Base-by-base conservation (phyloP, 2,888 invertebrate genomes). In the Luperina nickerlii region DNA sequence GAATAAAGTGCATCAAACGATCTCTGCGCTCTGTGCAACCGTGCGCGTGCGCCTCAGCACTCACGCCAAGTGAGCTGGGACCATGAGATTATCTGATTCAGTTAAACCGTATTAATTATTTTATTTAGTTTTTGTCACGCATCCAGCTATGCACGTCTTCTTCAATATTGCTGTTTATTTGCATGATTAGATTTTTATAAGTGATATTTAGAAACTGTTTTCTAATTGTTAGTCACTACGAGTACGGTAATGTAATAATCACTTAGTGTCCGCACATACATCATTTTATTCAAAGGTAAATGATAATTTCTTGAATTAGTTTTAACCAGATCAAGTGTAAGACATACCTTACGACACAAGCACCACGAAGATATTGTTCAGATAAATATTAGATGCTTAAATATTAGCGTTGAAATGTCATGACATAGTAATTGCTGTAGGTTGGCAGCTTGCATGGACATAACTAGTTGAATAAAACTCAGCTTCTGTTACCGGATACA, bases 101-200 rank as follows among this genome's bases (percentile, higher is more conserved):
- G 91, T 94, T 93, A 90, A 91, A 94, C 91, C 91, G 91, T 93
- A 91, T 92, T 86, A 88, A 91, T 93, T 93, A 85, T 94, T 95
- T 96, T 94, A 84, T 95, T 96, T 95, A 93, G 92, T 96, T 96
- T 89, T 94, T 94, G 92, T 96, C 96, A 96, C 97, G 97, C 97
- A 96, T 96, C 95, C 96, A 96, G 96, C 96, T 96, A 94, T 96
- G 97, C 97, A 97, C 96, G 96, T 94, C 90, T 95, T 93, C 92
- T 96, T 96, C 92, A 92, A 96, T 96, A 94, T 96, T 95, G 96
- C 96, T 96, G 94, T 96, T 95, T 92, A 92, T 93, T 79, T 96
- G 97, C 97, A 97, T 96, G 97, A 91, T 85, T 94, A 95, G 94
- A 94, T 93, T 92, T 94, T 95, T 93, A 92, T 92, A 84, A 83